Percentiles rank a stretch among this genome's conserved stretches.
Evolutionary conservation across 53 echinoderm and acorn worm species (phyloP).

Genomic region (Holothuria scabra): DNA sequence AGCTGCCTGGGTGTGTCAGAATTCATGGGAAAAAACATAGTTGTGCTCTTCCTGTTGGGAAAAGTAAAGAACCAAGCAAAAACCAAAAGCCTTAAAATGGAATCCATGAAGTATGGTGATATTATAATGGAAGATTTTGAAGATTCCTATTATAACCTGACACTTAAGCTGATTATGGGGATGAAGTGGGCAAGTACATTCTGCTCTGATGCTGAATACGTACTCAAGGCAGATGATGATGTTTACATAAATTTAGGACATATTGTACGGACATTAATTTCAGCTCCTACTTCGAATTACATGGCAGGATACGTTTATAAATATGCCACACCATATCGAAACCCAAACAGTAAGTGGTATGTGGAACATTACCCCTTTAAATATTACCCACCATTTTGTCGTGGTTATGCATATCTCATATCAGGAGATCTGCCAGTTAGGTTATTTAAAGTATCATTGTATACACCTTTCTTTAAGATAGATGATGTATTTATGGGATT

Average conservation of each 20-base stretch:
- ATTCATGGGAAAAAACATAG: conserved; percentile 19
- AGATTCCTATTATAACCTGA: conserved; percentile 56
- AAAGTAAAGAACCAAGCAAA: background rate
- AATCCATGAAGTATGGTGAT: conserved; percentile 37
- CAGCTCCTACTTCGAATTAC: conserved; percentile 31
- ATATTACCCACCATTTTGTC: conserved; percentile 56
- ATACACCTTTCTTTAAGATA: conserved; percentile 44
- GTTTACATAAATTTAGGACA: conserved; percentile 53
- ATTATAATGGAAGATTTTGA: conserved; percentile 58
- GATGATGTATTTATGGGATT: conserved; percentile 60
- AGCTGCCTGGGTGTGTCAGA: background rate
- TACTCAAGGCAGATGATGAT: conserved; percentile 55
- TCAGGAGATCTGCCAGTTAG: conserved; percentile 52
- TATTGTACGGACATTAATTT: conserved; percentile 16
- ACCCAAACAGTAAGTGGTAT: conserved; percentile 39
- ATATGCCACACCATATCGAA: conserved; percentile 13
- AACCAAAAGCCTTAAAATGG: background rate
- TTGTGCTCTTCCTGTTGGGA: conserved; percentile 6
- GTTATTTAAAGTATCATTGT: conserved; percentile 33
- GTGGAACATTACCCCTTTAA: conserved; percentile 39
- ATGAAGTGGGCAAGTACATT: conserved; percentile 51
- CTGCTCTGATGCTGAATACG: conserved; percentile 48
- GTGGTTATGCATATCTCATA: conserved; percentile 55
- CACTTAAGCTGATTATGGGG: conserved; percentile 60
- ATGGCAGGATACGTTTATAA: conserved; percentile 55